These are phyloP conservation scores for Heterodera carotae DNA, from an alignment of 1,140 invertebrate species.

Conservation along the genomic window DNA sequence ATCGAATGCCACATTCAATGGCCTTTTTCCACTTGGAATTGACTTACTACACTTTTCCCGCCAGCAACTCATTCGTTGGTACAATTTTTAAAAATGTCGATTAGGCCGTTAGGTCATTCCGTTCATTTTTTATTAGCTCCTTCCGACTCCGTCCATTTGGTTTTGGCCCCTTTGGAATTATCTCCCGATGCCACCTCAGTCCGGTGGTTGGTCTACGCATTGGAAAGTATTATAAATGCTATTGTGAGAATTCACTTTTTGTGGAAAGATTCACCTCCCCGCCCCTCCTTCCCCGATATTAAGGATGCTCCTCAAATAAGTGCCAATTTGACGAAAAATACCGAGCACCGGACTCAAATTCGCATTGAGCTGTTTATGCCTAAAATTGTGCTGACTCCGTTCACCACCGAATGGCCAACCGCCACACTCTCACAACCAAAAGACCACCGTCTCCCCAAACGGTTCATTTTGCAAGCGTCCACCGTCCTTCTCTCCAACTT, in stretches of 20 bases:
- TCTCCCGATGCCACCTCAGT: conserved; percentile 56
- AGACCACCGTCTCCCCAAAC: conserved; percentile 25
- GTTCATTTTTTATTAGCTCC: conserved; percentile 48
- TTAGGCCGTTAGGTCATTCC: too few relatives aligned
- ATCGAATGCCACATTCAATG: conserved; percentile 37
- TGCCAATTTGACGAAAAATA: background rate
- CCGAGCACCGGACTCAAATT: conserved; percentile 34
- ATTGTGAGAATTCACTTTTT: conserved; percentile 47
- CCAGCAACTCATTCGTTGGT: conserved; percentile 38
- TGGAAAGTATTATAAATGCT: conserved; percentile 50
- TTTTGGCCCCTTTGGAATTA: conserved; percentile 56
- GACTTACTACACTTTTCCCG: conserved; percentile 88
- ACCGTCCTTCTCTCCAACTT: conserved; percentile 33
- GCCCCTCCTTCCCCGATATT: background rate
- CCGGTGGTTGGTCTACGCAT: conserved; percentile 62
- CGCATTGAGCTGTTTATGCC: conserved; percentile 54
- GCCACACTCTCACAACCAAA: background rate
- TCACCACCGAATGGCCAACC: conserved; percentile 6
- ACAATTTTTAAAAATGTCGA: conserved; percentile 34
- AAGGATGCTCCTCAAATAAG: conserved; percentile 30
- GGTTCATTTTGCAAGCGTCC: conserved; percentile 31
- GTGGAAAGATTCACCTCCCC: too few relatives aligned
- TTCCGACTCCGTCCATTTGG: conserved; percentile 45
- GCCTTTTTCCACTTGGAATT: conserved; percentile 82
- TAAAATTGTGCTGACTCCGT: conserved; percentile 28